Conservation (phyloP, 1,140 invertebrate genomes). For the Mercenaria mercenaria region DNA sequence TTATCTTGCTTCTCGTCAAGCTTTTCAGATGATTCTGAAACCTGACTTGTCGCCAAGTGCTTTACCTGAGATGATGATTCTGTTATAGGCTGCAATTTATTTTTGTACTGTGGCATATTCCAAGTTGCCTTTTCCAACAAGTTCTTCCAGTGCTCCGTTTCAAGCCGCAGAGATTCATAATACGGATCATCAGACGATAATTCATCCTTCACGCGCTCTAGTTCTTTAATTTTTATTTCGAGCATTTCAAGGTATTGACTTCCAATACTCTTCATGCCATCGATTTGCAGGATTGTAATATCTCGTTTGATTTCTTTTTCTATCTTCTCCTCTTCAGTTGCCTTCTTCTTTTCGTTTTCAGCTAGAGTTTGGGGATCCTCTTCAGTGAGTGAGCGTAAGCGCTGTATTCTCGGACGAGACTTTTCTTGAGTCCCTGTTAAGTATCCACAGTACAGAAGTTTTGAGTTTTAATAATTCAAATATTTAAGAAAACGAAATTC, state of each 20-base stretch:
- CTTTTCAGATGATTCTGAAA: background rate
- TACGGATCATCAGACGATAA: background rate
- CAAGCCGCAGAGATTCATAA: background rate
- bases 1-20: background rate
- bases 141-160: background rate
- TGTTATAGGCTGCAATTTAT: background rate
- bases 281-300: background rate
- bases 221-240: background rate
- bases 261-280: background rate
- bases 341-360: background rate
- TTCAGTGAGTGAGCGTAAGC: background rate
- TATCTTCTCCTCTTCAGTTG: background rate
- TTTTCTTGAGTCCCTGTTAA: background rate
- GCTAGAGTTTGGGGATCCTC: background rate
- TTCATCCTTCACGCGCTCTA: background rate
- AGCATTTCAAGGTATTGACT: background rate
- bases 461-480: no score
- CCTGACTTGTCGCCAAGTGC: no score
- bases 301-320: background rate
- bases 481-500: no score
- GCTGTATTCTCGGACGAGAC: background rate
- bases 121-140: background rate
- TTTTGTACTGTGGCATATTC: background rate
- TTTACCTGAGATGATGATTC: no score
- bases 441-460: no score